Evolutionary conservation across 1,140 invertebrate genomes (phyloP), one percentile per base, ranked within the genome.

Genomic region (Steinernema khuongi): DNA sequence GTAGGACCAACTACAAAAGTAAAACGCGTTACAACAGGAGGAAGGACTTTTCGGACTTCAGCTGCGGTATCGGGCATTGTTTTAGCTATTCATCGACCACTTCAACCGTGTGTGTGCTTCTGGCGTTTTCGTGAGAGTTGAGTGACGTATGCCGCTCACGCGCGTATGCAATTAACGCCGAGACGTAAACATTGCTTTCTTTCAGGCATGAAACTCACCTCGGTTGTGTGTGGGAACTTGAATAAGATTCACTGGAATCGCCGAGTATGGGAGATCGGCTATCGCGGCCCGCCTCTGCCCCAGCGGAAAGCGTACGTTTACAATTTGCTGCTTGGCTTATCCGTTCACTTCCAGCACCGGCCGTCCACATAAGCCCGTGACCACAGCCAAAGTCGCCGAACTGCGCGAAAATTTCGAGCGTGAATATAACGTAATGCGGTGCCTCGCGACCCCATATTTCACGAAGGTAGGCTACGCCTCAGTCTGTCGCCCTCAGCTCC

Each of bases 251-350:
- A 82, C 67, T 84, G 82, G 82, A 73, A 85, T 77, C 74, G 84
- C n/a, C 71, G 84, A 36, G 73, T 84, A 29, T 84, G 82, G 82
- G 80, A 84, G 69, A 76, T 84, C 33, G 82, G 82, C 32, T 84
- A 85, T 68, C 67, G 77, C n/a, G 82, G 82, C 18, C 75, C 79
- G 4, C 78, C 77, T 50, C 68, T 85, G 4, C 80, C 82, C 0
- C 77, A 78, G 33, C 73, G 71, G 36, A 83, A 83, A 79, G 78
- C 81, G 82, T 83, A 75, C 28, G 81, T 74, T 44, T 41, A 69
- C 31, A 60, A 31, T 43, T 73, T 70, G 18, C 17, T 22, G 30
- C n/a, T 32, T 28, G 22, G 29, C 44, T 60, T 30, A 7, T 36
- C 69, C 28, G 18, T 14, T 69, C 17, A n/a, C n/a, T 72, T 82